A percentile compares a stretch with the other conserved stretches of the same genome.
Evolutionary conservation across 2,797 vertebrate genomes (phyloP).

Genomic region (Sphenodon punctatus): DNA sequence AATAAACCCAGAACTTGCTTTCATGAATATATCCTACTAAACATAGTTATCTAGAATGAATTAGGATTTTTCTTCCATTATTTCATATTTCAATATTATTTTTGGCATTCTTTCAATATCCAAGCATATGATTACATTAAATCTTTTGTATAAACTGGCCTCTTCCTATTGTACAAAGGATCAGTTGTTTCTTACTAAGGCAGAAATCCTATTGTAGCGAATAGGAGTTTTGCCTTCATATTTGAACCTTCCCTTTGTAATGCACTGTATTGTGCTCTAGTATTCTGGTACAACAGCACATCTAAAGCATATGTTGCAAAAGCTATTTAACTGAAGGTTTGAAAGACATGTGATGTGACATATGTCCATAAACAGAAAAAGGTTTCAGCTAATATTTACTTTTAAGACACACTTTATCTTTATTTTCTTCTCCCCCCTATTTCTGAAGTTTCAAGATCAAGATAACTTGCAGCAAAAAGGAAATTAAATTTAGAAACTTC

Average conservation of each 20-base stretch:
- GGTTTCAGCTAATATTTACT: background rate
- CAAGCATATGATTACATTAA: background rate
- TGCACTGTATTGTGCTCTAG: background rate
- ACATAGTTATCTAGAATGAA: slow-evolving; percentile 9
- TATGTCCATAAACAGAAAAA: background rate
- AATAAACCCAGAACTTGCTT: background rate
- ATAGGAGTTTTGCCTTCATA: accelerated
- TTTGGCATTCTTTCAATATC: background rate
- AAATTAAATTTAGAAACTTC: background rate
- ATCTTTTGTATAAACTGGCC: background rate
- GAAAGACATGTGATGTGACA: accelerated
- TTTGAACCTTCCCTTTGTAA: background rate
- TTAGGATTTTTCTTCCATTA: background rate
- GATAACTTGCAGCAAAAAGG: background rate
- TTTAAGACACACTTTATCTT: background rate
- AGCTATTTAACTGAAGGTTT: background rate
- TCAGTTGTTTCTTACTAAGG: background rate
- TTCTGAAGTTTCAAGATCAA: background rate
- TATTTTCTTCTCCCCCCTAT: background rate
- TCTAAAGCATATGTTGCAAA: accelerated
- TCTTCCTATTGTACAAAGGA: background rate
- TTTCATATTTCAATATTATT: background rate
- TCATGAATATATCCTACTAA: slow-evolving; percentile 30
- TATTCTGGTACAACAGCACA: background rate
- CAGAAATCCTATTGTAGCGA: background rate